Percentiles rank a stretch among this genome's conserved stretches.
These are phyloP conservation scores for Vesta saturnalis DNA, from an alignment of 2,888 invertebrate species.

Conservation along the genomic window DNA sequence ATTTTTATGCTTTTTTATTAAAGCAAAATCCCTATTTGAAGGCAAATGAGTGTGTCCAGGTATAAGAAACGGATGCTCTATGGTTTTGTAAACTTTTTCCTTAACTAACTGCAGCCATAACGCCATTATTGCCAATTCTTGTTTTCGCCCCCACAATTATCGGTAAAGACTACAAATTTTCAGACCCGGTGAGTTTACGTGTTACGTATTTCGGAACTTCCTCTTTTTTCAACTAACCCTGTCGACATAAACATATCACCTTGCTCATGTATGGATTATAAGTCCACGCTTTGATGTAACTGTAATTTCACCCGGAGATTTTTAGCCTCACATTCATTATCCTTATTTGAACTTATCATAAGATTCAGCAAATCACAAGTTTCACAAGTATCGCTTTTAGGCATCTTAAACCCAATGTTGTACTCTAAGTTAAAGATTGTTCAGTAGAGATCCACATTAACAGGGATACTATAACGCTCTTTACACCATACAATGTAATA, in stretches of 20 bases:
- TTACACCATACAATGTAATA: no score
- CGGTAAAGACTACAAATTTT: no score
- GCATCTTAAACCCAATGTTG: no score
- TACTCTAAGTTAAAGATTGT: no score
- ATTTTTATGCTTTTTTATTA: slow-evolving; percentile 13
- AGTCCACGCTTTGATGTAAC: slow-evolving; percentile 35
- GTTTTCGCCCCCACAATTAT: no score
- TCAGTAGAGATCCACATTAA: no score
- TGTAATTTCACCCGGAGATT: no score
- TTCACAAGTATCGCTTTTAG: no score
- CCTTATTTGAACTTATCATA: background rate
- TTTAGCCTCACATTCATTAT: slow-evolving; percentile 17
- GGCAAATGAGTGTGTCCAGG: slow-evolving; percentile 20
- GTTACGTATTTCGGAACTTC: slow-evolving; percentile 16
- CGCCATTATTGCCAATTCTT: background rate
- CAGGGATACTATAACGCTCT: no score
- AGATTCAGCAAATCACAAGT: no score
- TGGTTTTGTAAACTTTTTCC: background rate
- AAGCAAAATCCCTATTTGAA: no score
- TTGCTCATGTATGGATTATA: slow-evolving; percentile 38
- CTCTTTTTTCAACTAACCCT: slow-evolving; percentile 27
- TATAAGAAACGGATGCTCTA: slow-evolving; percentile 14
- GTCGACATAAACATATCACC: slow-evolving; percentile 39
- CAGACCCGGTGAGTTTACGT: no score
- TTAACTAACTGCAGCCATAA: slow-evolving; percentile 16